phyloP scores from a whole-genome alignment of 2,113 vertebrate genomes.

The Carassius auratus region DNA sequence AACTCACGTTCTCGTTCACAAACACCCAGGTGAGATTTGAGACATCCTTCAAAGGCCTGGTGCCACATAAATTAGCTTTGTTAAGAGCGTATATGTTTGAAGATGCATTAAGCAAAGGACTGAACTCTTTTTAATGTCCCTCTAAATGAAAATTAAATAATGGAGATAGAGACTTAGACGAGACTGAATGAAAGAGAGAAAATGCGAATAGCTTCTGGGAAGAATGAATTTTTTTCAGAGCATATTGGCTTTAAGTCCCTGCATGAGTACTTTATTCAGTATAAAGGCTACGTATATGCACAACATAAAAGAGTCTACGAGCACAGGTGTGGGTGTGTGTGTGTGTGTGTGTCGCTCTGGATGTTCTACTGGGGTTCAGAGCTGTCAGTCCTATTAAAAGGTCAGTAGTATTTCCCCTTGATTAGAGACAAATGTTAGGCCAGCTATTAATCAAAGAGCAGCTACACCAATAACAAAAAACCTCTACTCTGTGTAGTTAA shows the following conservation, averaged over 20 bases:
- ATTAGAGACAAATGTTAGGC: slow-evolving; percentile 60
- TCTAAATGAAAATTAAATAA: slow-evolving; percentile 23
- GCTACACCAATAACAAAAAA: slow-evolving; percentile 30
- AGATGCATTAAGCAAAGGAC: slow-evolving; percentile 42
- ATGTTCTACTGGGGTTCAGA: slow-evolving; percentile 14
- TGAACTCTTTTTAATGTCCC: slow-evolving; percentile 9
- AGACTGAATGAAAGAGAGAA: slow-evolving; percentile 16
- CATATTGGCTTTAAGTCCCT: not conserved
- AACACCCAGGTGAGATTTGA: slow-evolving; percentile 25
- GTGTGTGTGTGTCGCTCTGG: slow-evolving; percentile 30
- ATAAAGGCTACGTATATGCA: slow-evolving; percentile 21
- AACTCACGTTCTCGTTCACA: slow-evolving; percentile 20
- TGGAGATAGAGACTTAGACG: not conserved
- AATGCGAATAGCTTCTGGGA: not conserved
- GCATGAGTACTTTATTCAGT: not conserved
- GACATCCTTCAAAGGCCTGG: slow-evolving; percentile 29
- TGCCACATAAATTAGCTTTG: slow-evolving; percentile 45
- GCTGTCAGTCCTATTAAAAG: slow-evolving; percentile 42
- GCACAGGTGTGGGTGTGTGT: slow-evolving; percentile 16
- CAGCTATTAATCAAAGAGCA: slow-evolving; percentile 53
- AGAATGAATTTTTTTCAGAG: not conserved
- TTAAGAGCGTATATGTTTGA: slow-evolving; percentile 44
- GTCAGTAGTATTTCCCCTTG: slow-evolving; percentile 53
- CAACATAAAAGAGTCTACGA: slow-evolving; percentile 13
- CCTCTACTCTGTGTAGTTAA: slow-evolving; percentile 34